phyloP scores from a whole-genome alignment of 2,797 vertebrate genomes.

The Stomatorhinus walkeri region DNA sequence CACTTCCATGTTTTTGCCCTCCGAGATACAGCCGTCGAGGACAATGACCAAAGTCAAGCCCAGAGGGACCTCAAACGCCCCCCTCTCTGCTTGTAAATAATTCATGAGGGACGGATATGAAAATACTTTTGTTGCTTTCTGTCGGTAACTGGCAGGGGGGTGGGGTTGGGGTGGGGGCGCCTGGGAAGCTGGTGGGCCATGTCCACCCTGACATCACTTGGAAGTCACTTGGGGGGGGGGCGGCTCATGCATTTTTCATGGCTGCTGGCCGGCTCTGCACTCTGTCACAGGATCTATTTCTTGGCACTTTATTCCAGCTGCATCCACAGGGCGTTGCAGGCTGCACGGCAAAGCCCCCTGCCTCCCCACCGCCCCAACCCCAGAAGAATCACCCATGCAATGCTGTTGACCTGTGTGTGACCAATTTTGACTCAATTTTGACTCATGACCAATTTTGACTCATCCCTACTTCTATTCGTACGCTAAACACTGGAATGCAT shows the following conservation, averaged over 20 bases:
- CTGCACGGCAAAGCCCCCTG: background rate
- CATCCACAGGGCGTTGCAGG: background rate
- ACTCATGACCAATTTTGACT: background rate
- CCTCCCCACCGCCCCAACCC: background rate
- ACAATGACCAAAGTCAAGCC: constrained; percentile 5
- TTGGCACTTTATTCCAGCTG: background rate
- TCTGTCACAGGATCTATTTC: background rate
- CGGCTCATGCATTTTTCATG: constrained; percentile 7
- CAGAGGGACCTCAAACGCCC: background rate
- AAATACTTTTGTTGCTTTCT: background rate
- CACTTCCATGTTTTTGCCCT: background rate
- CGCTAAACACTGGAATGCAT: background rate
- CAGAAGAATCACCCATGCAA: background rate
- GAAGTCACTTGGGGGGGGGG: background rate
- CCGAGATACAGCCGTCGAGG: constrained; percentile 2
- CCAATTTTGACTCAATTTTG: background rate
- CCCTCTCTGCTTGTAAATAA: constrained; percentile 9
- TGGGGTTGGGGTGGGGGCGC: background rate
- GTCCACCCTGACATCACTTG: background rate
- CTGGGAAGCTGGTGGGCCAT: background rate
- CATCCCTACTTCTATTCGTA: background rate
- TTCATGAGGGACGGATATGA: constrained; percentile 11
- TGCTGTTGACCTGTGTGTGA: background rate
- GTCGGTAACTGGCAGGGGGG: background rate
- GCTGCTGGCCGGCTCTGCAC: background rate